Base-by-base conservation (phyloP, 1,140 invertebrate species). In the Aphaenogaster ashmeadi region DNA sequence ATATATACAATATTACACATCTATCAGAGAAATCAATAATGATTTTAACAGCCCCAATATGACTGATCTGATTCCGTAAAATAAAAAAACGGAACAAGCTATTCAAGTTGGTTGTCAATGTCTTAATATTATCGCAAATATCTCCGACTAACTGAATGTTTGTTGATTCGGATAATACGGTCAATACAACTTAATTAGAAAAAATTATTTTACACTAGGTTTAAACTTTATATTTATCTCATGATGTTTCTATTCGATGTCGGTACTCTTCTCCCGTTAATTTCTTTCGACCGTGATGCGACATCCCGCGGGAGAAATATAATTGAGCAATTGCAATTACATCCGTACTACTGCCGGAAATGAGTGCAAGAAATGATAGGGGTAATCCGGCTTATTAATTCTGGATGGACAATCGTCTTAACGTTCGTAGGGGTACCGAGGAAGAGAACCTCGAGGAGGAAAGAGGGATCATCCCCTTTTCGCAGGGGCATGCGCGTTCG, bases 401-500 rank as follows among this genome's bases (percentile, higher is more conserved):
- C 38, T 47, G 6, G 11, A 56, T 71, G 27, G 27, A 38, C 54
- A 38, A 74, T 38, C 8, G 62, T 69, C 11, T 36, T 54, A 2
- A 44, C 52, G 69, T 74, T 56, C 36, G 47, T 18, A 60, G 21
- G 58, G 52, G 60, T 41, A 54, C 18, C 54, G 87, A 58, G 27
- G 21, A 69, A 64, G 60, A 38, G 33, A 36, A 15, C 9, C 33
- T 44, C n/a, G 56, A 18, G 47, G 36, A 33, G 27, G 44, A 74
- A 41, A 84, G 67, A 58, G 38, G 58, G 71, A 90, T 90, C 90
- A 92, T 89, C 92, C 91, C 91, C 91, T 88, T 90, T 89, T 86
- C 71, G 78, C 84, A 36, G 38, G 88, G 88, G 88, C 93, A 94
- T 94, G 93, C 93, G 93, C 93, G 44, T 33, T 79, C 33, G 69